Percentiles rank a stretch among this genome's conserved stretches.
phyloP scores from a whole-genome alignment of 2,113 vertebrate genomes.

The Sphyrna mokarran region DNA sequence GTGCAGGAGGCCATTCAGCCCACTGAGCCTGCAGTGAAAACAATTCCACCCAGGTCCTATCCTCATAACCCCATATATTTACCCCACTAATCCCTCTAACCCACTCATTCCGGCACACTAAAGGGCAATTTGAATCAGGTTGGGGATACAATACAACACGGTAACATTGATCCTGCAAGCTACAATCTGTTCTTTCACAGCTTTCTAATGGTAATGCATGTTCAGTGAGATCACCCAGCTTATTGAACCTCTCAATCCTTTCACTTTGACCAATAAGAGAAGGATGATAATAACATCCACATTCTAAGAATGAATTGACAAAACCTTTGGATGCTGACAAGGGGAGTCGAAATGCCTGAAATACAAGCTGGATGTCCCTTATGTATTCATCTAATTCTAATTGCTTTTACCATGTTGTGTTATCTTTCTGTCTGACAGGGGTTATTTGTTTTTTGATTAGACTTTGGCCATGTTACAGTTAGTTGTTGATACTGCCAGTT shows the following conservation, averaged over 20 bases:
- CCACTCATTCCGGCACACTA: too few relatives aligned
- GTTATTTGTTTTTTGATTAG: neutral
- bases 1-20: too few relatives aligned
- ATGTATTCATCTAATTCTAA: neutral
- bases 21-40: too few relatives aligned
- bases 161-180: neutral
- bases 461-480: neutral
- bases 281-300: neutral
- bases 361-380: neutral
- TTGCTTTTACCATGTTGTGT: neutral
- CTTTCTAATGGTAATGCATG: neutral
- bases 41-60: too few relatives aligned
- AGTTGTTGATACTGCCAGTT: neutral
- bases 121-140: neutral
- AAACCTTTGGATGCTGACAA: neutral
- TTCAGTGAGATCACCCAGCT: neutral
- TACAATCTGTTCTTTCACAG: neutral
- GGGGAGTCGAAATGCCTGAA: neutral
- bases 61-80: too few relatives aligned
- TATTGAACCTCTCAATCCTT: too few relatives aligned
- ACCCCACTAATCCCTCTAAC: too few relatives aligned
- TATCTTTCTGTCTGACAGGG: neutral
- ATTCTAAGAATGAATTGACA: neutral
- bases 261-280: neutral
- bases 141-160: neutral